phyloP scores from a whole-genome alignment of 2,113 vertebrate genomes.

The Columbina picui region DNA sequence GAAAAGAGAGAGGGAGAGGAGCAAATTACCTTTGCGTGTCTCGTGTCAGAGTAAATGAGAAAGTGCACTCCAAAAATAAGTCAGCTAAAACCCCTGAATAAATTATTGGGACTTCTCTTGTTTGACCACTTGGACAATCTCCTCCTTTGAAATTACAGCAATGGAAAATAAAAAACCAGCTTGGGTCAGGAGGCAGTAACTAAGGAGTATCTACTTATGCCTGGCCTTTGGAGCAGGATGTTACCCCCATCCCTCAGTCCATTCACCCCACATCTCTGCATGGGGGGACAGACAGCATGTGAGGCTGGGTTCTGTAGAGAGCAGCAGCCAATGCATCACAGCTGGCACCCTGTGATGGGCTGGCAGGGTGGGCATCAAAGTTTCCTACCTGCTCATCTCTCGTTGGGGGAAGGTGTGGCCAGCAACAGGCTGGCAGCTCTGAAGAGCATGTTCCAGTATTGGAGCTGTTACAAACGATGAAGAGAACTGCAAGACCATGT shows the following conservation, averaged over 20 bases:
- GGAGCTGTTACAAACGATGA: background rate
- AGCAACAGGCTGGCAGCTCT: background rate
- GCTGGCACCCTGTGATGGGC: background rate
- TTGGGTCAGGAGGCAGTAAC: background rate
- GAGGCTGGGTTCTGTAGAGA: background rate
- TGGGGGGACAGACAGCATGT: fast-evolving
- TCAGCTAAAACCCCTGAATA: background rate
- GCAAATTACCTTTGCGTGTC: background rate
- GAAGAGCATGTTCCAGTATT: background rate
- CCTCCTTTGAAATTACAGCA: background rate
- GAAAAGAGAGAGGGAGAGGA: background rate
- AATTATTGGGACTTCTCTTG: background rate
- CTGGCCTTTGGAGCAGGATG: background rate
- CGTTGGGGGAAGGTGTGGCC: background rate
- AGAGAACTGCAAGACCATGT: background rate
- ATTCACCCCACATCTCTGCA: fast-evolving
- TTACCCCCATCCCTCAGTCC: background rate
- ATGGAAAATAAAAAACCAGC: background rate
- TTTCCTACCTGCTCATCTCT: background rate
- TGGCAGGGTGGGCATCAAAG: background rate
- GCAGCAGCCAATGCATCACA: background rate
- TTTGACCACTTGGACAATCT: background rate
- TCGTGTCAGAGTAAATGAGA: background rate
- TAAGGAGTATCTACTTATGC: background rate
- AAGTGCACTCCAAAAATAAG: background rate